A percentile compares a stretch with the other conserved stretches of the same genome.
Evolutionary conservation across 2,797 vertebrate species (phyloP).

Genomic region (Mormyrops attenuatus): DNA sequence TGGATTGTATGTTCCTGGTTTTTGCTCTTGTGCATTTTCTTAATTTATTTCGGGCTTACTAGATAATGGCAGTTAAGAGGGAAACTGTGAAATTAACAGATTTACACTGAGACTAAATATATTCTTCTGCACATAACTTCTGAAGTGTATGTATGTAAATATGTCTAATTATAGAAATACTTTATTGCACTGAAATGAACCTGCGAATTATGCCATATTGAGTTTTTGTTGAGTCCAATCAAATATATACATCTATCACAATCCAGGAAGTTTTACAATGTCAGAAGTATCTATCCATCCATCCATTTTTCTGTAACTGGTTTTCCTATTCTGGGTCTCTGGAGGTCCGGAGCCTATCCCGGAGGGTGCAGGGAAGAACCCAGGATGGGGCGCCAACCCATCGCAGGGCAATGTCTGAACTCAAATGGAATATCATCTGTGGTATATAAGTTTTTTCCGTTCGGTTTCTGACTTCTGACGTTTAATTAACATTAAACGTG

Average conservation of each 20-base stretch:
- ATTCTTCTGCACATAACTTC: background rate
- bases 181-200: background rate
- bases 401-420: background rate
- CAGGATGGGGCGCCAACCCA: background rate
- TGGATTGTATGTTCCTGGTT: background rate
- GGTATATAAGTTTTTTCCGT: background rate
- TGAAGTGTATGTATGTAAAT: background rate
- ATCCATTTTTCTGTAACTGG: background rate
- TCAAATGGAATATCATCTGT: background rate
- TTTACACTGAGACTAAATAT: background rate
- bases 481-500: background rate
- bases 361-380: background rate
- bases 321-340: background rate
- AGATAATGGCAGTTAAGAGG: background rate
- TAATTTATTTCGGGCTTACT: background rate
- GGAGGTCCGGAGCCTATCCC: background rate
- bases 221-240: background rate
- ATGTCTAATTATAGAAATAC: background rate
- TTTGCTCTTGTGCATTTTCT: background rate
- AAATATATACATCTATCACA: background rate
- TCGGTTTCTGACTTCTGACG: background rate
- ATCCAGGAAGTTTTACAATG: background rate
- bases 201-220: background rate
- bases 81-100: background rate
- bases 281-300: background rate